Evolutionary conservation across 2,888 invertebrate species (phyloP).

Genomic region (Strigamia transsilvanica): DNA sequence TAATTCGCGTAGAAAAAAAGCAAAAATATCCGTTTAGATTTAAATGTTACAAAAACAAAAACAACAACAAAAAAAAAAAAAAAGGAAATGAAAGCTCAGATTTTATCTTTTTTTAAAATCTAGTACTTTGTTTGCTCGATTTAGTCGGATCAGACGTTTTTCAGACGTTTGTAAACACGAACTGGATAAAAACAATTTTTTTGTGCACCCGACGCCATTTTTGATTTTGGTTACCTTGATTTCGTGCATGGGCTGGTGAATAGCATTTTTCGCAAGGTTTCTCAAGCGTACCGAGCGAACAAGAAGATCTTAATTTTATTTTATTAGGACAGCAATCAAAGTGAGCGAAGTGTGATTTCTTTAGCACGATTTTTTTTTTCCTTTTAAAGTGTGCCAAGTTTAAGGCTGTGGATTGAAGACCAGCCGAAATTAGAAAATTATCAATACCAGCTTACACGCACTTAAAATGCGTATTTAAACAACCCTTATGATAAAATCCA

Average conservation of each 20-base stretch:
- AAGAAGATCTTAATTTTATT: not conserved
- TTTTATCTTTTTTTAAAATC: not conserved
- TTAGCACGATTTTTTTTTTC: too few relatives aligned
- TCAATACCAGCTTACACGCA: not conserved
- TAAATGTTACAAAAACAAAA: not conserved
- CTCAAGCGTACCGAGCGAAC: not conserved
- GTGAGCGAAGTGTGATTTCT: too few relatives aligned
- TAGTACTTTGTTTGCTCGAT: not conserved
- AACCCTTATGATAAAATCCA: not conserved
- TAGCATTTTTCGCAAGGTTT: too few relatives aligned
- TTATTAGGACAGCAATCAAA: too few relatives aligned
- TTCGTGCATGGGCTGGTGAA: too few relatives aligned
- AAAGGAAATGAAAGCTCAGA: not conserved
- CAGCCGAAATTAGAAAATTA: conserved; percentile 31
- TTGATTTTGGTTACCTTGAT: too few relatives aligned
- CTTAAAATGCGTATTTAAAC: not conserved
- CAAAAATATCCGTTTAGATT: not conserved
- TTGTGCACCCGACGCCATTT: too few relatives aligned
- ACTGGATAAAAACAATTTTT: too few relatives aligned
- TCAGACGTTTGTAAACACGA: too few relatives aligned
- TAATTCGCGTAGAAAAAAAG: not conserved
- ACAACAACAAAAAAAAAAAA: not conserved
- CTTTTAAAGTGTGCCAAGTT: not conserved
- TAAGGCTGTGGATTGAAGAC: conserved; percentile 12
- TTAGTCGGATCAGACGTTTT: too few relatives aligned